These are phyloP conservation scores for Ctenopoma multispine DNA, from an alignment of 2,797 vertebrate species.

Conservation along the genomic window DNA sequence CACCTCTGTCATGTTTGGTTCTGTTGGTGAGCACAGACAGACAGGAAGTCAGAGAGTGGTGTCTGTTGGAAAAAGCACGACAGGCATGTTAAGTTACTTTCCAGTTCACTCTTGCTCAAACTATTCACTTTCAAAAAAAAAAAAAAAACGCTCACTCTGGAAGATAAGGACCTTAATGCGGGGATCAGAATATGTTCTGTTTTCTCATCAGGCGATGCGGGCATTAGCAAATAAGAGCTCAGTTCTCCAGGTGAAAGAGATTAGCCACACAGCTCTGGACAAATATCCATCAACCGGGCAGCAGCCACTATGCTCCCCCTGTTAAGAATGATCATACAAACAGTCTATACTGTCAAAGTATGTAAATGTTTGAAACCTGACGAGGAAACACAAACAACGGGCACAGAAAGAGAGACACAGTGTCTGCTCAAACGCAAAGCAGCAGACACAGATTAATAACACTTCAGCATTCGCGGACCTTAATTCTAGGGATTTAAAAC, in stretches of 20 bases:
- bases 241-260: slow-evolving; percentile 19
- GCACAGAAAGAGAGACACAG: not conserved
- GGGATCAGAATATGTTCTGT: slow-evolving; percentile 17
- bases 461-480: slow-evolving; percentile 18
- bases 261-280: slow-evolving; percentile 11
- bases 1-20: not conserved
- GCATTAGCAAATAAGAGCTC: slow-evolving; percentile 32
- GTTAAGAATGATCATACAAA: not conserved
- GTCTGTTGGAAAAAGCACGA: too few relatives aligned
- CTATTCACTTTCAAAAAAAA: slow-evolving; percentile 33
- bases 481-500: slow-evolving; percentile 42
- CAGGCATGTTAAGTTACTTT: slow-evolving; percentile 7
- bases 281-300: slow-evolving; percentile 22
- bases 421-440: slow-evolving; percentile 10
- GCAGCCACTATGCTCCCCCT: not conserved
- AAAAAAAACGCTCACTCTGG: slow-evolving; percentile 1
- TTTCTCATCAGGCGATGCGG: slow-evolving; percentile 15
- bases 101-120: slow-evolving; percentile 31
- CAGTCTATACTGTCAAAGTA: not conserved
- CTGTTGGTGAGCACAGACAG: not conserved
- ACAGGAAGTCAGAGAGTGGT: too few relatives aligned
- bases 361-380: slow-evolving; percentile 30
- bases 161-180: slow-evolving; percentile 2
- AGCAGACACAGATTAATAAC: slow-evolving; percentile 29
- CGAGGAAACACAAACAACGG: slow-evolving; percentile 7